These are phyloP conservation scores for Macropodus opercularis DNA, from an alignment of 2,797 vertebrate genomes.

Conservation along the genomic window DNA sequence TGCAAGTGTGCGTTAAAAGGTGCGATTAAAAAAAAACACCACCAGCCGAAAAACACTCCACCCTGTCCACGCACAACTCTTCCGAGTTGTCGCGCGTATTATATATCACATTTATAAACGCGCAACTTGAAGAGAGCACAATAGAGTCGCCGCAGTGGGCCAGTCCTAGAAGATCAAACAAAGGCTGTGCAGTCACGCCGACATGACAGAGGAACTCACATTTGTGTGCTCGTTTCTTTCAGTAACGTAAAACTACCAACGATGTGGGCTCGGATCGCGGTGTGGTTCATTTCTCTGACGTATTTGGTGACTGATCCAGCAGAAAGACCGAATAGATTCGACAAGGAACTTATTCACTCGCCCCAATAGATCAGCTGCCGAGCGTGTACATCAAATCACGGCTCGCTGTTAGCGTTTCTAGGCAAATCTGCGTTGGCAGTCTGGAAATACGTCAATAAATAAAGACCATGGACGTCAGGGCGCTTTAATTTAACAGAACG, in stretches of 20 bases:
- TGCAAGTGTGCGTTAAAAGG: not conserved
- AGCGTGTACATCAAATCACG: conserved; percentile 3
- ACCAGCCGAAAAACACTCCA: too few relatives aligned
- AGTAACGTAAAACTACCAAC: not conserved
- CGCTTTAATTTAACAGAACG: not conserved
- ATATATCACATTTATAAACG: not conserved
- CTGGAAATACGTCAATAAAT: not conserved
- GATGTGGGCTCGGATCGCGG: not conserved
- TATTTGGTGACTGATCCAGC: conserved; percentile 3
- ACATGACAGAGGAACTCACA: conserved; percentile 26
- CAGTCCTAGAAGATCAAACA: conserved; percentile 57
- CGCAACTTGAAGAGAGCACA: conserved; percentile 30
- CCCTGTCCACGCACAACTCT: not conserved
- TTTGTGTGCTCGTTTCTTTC: not conserved
- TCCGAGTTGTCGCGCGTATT: not conserved
- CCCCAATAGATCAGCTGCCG: conserved; percentile 2
- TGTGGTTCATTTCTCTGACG: not conserved
- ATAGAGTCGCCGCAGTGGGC: conserved; percentile 46
- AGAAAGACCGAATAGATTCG: conserved; percentile 4
- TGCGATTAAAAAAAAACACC: conserved; percentile 4
- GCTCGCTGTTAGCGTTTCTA: not conserved
- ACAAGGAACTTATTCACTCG: conserved; percentile 7
- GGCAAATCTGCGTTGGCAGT: not conserved
- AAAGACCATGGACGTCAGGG: not conserved
- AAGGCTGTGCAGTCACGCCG: conserved; percentile 40